Percentiles rank a stretch among this genome's conserved stretches.
Evolutionary conservation across 2,797 vertebrate genomes (phyloP).

Genomic region (Spheniscus humboldti): DNA sequence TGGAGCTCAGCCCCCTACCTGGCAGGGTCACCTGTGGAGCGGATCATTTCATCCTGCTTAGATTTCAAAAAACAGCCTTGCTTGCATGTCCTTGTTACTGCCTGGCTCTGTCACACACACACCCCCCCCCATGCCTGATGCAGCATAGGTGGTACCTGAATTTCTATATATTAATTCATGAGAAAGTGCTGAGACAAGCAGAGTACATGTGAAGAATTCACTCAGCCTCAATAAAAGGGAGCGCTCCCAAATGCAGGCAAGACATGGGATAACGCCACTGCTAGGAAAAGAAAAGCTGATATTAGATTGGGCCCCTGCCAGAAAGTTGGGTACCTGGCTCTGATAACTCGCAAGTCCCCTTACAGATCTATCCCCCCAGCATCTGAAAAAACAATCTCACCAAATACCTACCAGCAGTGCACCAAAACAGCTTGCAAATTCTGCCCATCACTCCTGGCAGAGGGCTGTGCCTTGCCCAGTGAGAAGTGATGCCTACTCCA

Average conservation of each 20-base stretch:
- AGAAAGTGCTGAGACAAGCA: slow-evolving; percentile 17
- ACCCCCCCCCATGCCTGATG: background rate
- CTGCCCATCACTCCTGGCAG: background rate
- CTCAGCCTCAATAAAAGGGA: background rate
- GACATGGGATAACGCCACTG: background rate
- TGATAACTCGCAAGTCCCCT: background rate
- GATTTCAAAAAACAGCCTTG: background rate
- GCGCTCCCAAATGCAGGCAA: background rate
- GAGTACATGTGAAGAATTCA: background rate
- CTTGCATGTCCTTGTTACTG: background rate
- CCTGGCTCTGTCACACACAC: background rate
- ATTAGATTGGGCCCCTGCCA: background rate
- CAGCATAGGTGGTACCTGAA: background rate
- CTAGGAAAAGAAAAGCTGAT: background rate
- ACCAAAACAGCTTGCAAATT: background rate
- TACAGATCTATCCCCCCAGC: background rate
- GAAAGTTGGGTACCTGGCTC: background rate
- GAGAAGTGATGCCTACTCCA: background rate
- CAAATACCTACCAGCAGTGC: background rate
- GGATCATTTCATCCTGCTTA: background rate
- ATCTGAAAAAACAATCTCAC: background rate
- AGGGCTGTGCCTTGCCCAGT: background rate
- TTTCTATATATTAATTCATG: background rate
- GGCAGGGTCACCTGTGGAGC: background rate
- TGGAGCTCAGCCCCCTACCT: background rate